Evolutionary conservation across 2,888 invertebrate genomes (phyloP), one percentile per base, ranked within the genome.

Genomic region (Branchellion lobata): DNA sequence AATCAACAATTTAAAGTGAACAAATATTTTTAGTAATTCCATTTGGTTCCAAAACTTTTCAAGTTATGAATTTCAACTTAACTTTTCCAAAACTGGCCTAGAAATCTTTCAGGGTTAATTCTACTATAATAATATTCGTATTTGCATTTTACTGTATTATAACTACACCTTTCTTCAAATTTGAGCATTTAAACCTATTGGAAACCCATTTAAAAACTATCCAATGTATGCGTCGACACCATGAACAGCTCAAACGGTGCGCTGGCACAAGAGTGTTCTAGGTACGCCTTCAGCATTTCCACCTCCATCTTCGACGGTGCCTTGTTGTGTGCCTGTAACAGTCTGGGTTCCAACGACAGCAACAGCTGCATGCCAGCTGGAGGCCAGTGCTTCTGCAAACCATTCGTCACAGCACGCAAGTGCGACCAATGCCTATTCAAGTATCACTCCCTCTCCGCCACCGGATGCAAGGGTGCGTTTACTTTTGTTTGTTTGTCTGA

Each of bases 351-450:
- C 47, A 33, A 36, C 51, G 47, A 72, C 1, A 80, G 65, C 36
- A 75, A 51, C 21, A 72, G 78, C 8, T 86, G 86, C 80, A 79
- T 82, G 14, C 40, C 72, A 2, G 81, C 73, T 47, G 83, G 82
- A 3, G 86, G 86, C 5, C 83, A 84, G 81, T 85, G 86, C 80
- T 14, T 24, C 0, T 86, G 86, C 80, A 83, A 84, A 75, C 76
- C 82, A n/a, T 85, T 85, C 18, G 84, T 85, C 27, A 81, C 80
- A 11, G 84, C 84, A 11, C 69, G 84, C 14, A 81, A 74, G 31
- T 86, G 86, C 82, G 83, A 84, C 77, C 51, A 79, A 78, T 86
- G 85, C 79, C 68, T 80, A 27, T 79, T 82, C 40, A 83, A 83
- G 53, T 84, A 81, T 79, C 84, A 81, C 79, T 68, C 80, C n/a